Evolutionary conservation across 2,888 invertebrate genomes (phyloP).

Genomic region (Tethea ocularis): DNA sequence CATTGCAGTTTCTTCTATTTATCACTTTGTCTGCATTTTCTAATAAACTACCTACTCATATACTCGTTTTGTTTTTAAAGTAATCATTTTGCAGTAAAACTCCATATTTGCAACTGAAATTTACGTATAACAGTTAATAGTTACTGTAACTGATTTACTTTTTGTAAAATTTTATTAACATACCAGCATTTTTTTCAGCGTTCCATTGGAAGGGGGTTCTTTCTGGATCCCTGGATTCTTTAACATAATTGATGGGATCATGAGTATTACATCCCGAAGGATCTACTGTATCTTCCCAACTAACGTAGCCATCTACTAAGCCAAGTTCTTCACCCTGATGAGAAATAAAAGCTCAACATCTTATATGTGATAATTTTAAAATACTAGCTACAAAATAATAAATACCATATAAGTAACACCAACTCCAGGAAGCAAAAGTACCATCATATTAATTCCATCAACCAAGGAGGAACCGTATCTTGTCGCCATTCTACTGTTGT

Average conservation of each 20-base stretch:
- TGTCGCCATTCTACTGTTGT: slow-evolving; percentile 84
- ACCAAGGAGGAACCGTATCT: slow-evolving; percentile 85
- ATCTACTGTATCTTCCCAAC: slow-evolving; percentile 87
- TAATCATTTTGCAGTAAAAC: too few species aligned
- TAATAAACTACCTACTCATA: too few species aligned
- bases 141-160: too few species aligned
- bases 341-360: neutral
- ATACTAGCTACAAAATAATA: neutral
- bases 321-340: slow-evolving; percentile 92
- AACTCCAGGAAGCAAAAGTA: slow-evolving; percentile 89
- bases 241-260: slow-evolving; percentile 84
- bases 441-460: slow-evolving; percentile 88
- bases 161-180: slow-evolving; percentile 9
- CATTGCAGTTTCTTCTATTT: too few species aligned
- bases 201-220: slow-evolving; percentile 88
- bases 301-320: slow-evolving; percentile 87
- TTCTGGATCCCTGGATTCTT: slow-evolving; percentile 85
- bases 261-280: slow-evolving; percentile 87
- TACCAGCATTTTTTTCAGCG: slow-evolving; percentile 79
- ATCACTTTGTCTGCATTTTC: too few species aligned
- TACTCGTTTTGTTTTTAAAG: too few species aligned
- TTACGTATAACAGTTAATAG: too few species aligned
- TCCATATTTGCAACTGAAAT: too few species aligned
- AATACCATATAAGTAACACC: slow-evolving; percentile 86
- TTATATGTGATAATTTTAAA: neutral